Evolutionary conservation across 2,888 invertebrate genomes (phyloP).

Genomic region (Microctonus aethiopoides): DNA sequence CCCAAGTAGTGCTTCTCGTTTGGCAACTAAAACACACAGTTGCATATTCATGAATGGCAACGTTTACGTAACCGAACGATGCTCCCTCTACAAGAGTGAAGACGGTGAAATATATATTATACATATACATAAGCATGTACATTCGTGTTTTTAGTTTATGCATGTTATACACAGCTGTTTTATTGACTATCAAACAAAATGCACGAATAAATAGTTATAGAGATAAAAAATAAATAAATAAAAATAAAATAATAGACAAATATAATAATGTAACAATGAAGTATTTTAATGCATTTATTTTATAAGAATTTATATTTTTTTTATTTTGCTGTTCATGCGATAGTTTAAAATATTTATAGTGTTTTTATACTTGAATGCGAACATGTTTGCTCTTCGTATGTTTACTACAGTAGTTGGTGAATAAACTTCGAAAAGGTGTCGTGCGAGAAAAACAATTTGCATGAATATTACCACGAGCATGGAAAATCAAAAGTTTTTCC

Average conservation of each 20-base stretch:
- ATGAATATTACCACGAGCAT: slow-evolving; percentile 44
- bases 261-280: too few species aligned
- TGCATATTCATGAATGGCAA: slow-evolving; percentile 55
- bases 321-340: not conserved
- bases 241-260: not conserved
- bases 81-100: not conserved
- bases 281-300: not conserved
- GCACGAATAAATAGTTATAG: not conserved
- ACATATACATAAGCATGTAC: not conserved
- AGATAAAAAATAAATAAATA: not conserved
- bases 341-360: not conserved
- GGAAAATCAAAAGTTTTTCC: slow-evolving; percentile 36
- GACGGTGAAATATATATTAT: not conserved
- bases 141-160: not conserved
- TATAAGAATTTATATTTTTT: not conserved
- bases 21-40: slow-evolving; percentile 46
- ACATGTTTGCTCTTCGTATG: not conserved
- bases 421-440: slow-evolving; percentile 26
- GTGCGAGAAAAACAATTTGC: slow-evolving; percentile 42
- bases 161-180: not conserved
- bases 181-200: not conserved
- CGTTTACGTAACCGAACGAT: slow-evolving; percentile 35
- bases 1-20: slow-evolving; percentile 14
- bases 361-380: not conserved
- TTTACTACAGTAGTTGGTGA: not conserved